Evolutionary conservation across 1,140 invertebrate genomes (phyloP).

Genomic region (Chlorops oryzae): DNA sequence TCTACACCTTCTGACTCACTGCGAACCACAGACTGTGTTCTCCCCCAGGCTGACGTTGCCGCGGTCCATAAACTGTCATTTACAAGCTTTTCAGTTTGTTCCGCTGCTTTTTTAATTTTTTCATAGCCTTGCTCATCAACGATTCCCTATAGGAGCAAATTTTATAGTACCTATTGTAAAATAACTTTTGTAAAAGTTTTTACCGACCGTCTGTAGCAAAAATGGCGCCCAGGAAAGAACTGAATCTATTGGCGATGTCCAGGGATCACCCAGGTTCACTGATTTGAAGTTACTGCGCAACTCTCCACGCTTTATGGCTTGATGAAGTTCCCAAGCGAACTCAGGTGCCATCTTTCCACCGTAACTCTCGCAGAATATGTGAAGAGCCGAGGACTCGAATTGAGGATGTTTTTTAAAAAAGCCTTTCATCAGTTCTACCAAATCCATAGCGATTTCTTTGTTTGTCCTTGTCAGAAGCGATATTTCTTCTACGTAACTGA

Average conservation of each 20-base stretch:
- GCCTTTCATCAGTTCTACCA: slow-evolving; percentile 64
- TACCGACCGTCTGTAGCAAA: slow-evolving; percentile 28
- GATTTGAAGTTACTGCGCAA: slow-evolving; percentile 70
- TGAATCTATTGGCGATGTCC: slow-evolving; percentile 80
- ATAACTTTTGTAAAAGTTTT: no score
- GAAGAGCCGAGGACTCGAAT: slow-evolving; percentile 68
- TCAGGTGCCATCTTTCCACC: slow-evolving; percentile 86
- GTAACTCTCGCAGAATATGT: slow-evolving; percentile 82
- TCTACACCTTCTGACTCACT: slow-evolving; percentile 59
- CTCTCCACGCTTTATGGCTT: slow-evolving; percentile 60
- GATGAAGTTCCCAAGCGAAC: slow-evolving; percentile 54
- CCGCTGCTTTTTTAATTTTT: slow-evolving; percentile 50
- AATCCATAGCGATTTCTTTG: slow-evolving; percentile 68
- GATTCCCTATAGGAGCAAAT: no score
- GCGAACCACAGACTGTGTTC: slow-evolving; percentile 57
- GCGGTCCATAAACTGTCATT: slow-evolving; percentile 52
- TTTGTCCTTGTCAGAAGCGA: slow-evolving; percentile 58
- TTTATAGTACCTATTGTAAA: no score
- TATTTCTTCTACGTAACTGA: slow-evolving; percentile 67
- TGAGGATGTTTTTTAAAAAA: slow-evolving; percentile 60
- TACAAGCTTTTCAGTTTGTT: slow-evolving; percentile 51
- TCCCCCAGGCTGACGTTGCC: slow-evolving; percentile 61
- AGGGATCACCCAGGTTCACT: slow-evolving; percentile 76
- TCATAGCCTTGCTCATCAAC: slow-evolving; percentile 57
- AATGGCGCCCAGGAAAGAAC: slow-evolving; percentile 75